A percentile compares a stretch with the other conserved stretches of the same genome.
Conservation (phyloP, 2,888 invertebrate species). For the Schrankia costaestrigalis region DNA sequence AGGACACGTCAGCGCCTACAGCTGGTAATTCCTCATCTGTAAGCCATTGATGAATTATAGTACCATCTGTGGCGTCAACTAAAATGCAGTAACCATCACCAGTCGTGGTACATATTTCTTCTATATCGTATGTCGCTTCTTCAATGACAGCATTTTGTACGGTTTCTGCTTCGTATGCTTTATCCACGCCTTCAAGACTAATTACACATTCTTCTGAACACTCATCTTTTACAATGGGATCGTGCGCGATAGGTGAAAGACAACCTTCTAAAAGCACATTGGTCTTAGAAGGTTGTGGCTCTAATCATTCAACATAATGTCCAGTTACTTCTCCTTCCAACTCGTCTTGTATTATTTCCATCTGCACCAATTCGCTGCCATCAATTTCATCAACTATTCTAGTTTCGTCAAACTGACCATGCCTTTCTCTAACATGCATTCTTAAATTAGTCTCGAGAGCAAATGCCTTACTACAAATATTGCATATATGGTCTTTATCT, state of each 20-base stretch:
- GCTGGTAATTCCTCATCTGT: conserved; percentile 6
- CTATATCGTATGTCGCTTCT: no score
- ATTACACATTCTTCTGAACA: no score
- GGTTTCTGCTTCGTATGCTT: no score
- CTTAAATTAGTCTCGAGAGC: conserved; percentile 61
- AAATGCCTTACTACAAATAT: conserved; percentile 78
- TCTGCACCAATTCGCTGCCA: conserved; percentile 46
- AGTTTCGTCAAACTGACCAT: conserved; percentile 33
- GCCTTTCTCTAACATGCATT: conserved; percentile 52
- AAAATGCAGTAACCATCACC: conserved; percentile 1
- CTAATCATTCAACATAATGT: conserved; percentile 28
- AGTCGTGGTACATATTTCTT: not conserved
- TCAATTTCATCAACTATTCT: conserved; percentile 36
- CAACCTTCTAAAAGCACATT: conserved; percentile 7
- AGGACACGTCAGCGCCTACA: not conserved
- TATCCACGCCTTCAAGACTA: no score
- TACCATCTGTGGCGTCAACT: conserved; percentile 4
- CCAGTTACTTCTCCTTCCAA: conserved; percentile 44
- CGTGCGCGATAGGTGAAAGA: not conserved
- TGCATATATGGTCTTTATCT: conserved; percentile 72
- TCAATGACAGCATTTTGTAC: no score
- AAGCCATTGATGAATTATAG: conserved; percentile 6
- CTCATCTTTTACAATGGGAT: no score
- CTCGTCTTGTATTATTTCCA: conserved; percentile 55
- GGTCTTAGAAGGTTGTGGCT: conserved; percentile 3